phyloP scores from a whole-genome alignment of 2,113 vertebrate genomes.

The Pelusios castaneus region DNA sequence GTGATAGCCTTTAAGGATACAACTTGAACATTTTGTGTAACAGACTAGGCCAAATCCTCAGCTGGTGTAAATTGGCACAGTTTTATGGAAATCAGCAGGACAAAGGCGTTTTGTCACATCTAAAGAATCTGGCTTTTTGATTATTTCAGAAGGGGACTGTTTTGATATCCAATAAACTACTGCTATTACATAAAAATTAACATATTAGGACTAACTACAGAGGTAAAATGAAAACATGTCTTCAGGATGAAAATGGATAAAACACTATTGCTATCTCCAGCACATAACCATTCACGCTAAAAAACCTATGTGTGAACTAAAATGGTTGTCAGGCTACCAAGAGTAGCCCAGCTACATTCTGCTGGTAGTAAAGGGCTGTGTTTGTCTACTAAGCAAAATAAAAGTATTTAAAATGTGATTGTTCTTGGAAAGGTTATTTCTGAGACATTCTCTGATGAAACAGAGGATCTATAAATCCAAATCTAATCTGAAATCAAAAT shows the following conservation, averaged over 20 bases:
- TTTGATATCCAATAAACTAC: background rate
- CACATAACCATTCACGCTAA: background rate
- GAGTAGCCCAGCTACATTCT: conserved; percentile 72
- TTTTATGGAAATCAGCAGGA: background rate
- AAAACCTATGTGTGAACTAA: background rate
- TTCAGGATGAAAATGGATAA: background rate
- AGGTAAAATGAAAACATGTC: background rate
- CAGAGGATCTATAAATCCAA: background rate
- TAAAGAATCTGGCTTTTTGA: background rate
- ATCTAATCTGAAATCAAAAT: background rate
- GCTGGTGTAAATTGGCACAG: background rate
- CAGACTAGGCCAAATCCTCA: background rate
- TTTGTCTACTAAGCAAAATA: background rate
- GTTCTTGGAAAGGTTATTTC: conserved; percentile 6
- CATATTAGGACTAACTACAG: background rate
- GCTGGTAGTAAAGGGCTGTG: background rate
- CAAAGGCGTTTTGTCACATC: background rate
- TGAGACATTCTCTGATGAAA: background rate
- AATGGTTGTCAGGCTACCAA: conserved; percentile 57
- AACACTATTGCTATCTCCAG: background rate
- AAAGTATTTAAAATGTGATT: background rate
- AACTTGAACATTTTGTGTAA: background rate
- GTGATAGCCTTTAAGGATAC: background rate
- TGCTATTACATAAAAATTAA: background rate
- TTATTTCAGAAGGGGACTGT: background rate